These are phyloP conservation scores for Neosilurus hyrtlii DNA, from an alignment of 2,797 vertebrate species.

Conservation along the genomic window DNA sequence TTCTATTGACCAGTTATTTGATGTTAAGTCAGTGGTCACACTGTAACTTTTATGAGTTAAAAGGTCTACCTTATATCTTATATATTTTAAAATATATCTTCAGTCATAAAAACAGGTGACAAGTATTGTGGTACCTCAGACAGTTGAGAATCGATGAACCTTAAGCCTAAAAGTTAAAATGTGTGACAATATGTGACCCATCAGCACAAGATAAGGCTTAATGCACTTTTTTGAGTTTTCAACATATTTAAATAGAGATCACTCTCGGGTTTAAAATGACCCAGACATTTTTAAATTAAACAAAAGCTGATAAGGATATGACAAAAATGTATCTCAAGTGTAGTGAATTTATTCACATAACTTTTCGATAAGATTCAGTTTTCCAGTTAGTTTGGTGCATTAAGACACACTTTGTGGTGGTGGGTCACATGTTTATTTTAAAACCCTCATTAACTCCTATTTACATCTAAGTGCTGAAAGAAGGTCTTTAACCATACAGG, in stretches of 20 bases:
- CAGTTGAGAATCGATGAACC: neutral
- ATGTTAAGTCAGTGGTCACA: neutral
- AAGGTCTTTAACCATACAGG: neutral
- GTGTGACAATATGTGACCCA: neutral
- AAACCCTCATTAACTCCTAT: neutral
- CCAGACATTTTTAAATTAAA: too few relatives aligned
- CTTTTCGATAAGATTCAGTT: too few relatives aligned
- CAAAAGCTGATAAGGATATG: too few relatives aligned
- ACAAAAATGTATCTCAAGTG: too few relatives aligned
- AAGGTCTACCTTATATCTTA: neutral
- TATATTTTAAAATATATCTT: neutral
- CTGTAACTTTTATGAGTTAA: neutral
- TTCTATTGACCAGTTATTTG: conserved; percentile 1
- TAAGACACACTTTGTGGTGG: too few relatives aligned
- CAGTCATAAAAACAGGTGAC: neutral
- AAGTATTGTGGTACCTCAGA: neutral
- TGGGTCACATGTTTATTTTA: neutral
- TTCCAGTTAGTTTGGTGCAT: too few relatives aligned
- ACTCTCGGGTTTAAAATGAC: too few relatives aligned
- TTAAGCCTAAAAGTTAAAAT: neutral
- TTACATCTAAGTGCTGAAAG: neutral
- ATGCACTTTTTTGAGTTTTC: too few relatives aligned
- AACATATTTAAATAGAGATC: too few relatives aligned
- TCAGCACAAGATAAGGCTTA: too few relatives aligned
- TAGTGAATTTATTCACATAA: too few relatives aligned